Evolutionary conservation across 1,140 invertebrate genomes (phyloP), one percentile per base, ranked within the genome.

Genomic region (Lethocerus indicus): DNA sequence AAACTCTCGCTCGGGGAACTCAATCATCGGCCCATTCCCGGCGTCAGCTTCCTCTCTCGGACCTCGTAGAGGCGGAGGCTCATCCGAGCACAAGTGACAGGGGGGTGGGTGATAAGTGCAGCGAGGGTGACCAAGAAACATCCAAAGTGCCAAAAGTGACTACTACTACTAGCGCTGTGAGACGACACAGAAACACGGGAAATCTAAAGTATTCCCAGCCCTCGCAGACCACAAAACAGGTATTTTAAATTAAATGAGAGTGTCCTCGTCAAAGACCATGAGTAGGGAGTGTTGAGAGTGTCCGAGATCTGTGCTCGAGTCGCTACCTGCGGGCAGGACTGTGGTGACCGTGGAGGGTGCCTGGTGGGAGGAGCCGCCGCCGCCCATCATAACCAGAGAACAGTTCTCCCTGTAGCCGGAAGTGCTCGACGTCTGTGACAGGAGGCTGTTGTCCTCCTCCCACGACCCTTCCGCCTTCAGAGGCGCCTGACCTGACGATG

Each of bases 381-480:
- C 14, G 57, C 45, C 51, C n/a, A 59, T 57, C 52, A 58, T 54
- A 13, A 61, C 43, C 29, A 60, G 39, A 46, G 53, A 54, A 41
- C 54, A 60, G 60, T 57, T 57, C 28, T 61, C 51, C 14, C 52
- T 37, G 47, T 58, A 52, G 7, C 52, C 83, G 0, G 83, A 87
- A 2, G 82, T 87, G 44, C 81, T 86, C 0, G 82, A 84, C 0
- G 83, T 82, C 58, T 76, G 74, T 9, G 75, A 77, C 36, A 76
- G 78, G n/a, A n/a, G n/a, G n/a, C n/a, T n/a, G n/a, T n/a, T n/a
- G 52, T 86, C 83, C 55, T 83, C 83, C 59, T 87, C 82, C 74
- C 79, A 86, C 0, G 45, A 36, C 42, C 25, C 42, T 27, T 27
- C 42, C 13, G 36, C 39, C 21, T 6, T 27, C 1, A 43, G 28